A percentile compares a stretch with the other conserved stretches of the same genome.
Conservation (phyloP, 2,113 vertebrate genomes). For the Pardalotus punctatus region DNA sequence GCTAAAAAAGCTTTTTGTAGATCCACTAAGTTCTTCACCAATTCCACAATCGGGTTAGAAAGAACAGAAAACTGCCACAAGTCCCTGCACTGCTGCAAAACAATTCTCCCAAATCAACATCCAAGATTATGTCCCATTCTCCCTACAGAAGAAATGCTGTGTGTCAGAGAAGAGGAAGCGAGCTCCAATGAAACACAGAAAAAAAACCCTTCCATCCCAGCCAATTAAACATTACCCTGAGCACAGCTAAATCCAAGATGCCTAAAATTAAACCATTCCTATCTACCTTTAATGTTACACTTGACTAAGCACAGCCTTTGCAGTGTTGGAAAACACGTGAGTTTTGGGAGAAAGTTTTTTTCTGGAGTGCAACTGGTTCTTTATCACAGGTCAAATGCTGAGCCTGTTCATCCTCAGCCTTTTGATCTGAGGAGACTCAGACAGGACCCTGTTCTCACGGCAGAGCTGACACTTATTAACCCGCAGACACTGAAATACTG, state of each 20-base stretch:
- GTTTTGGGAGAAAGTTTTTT: not conserved
- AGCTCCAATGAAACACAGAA: not conserved
- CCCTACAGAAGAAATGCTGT: fast-evolving
- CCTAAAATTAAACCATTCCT: not conserved
- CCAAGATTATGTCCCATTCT: no score
- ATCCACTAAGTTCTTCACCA: not conserved
- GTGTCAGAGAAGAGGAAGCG: not conserved
- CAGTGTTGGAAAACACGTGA: fast-evolving
- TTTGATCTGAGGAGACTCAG: not conserved
- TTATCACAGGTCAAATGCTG: fast-evolving
- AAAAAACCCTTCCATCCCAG: not conserved
- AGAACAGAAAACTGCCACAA: not conserved
- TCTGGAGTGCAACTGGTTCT: not conserved
- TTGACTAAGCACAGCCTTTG: not conserved
- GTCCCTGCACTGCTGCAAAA: not conserved
- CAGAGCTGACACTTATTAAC: not conserved
- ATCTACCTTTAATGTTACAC: not conserved
- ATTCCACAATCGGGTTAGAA: not conserved
- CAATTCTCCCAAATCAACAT: not conserved
- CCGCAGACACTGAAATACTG: not conserved
- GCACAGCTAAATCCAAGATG: not conserved
- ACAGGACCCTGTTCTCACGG: fast-evolving
- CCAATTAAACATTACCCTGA: not conserved
- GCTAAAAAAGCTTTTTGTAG: not conserved
- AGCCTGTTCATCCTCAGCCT: not conserved